Evolutionary conservation across 2,797 vertebrate species (phyloP).

Genomic region (Oryzias dopingdopingensis): DNA sequence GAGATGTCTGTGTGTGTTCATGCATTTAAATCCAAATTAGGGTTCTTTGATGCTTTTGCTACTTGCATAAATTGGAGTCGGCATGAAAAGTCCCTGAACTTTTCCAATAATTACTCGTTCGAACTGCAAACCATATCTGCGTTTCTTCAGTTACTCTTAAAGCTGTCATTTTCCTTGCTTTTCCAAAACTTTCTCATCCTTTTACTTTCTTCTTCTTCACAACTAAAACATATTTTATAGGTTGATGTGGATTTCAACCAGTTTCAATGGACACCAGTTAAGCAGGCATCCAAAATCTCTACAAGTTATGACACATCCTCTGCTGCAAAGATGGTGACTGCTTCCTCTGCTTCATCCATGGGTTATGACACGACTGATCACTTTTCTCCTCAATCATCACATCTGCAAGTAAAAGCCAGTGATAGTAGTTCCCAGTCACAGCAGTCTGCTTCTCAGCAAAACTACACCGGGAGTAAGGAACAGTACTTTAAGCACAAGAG

Average conservation of each 20-base stretch:
- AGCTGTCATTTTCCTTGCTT: constrained; percentile 9
- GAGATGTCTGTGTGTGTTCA: constrained; percentile 9
- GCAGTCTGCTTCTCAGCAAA: constrained; percentile 55
- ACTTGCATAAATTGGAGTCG: neutral
- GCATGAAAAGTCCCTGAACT: neutral
- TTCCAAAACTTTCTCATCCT: constrained; percentile 8
- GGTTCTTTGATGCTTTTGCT: constrained; percentile 1
- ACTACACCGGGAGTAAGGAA: constrained; percentile 70
- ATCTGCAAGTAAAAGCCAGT: constrained; percentile 63
- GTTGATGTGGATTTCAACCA: constrained; percentile 83
- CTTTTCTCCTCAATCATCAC: constrained; percentile 74
- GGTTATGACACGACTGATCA: constrained; percentile 68
- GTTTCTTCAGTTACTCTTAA: constrained; percentile 2
- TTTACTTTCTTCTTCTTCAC: constrained; percentile 52
- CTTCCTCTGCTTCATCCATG: constrained; percentile 50
- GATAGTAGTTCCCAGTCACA: constrained; percentile 66
- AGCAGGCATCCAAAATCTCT: constrained; percentile 70
- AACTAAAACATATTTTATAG: constrained; percentile 64
- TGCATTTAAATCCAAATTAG: constrained; percentile 23
- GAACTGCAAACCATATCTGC: neutral
- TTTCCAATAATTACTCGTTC: neutral
- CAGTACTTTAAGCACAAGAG: constrained; percentile 84
- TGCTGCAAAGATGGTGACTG: constrained; percentile 38
- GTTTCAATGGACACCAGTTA: constrained; percentile 78
- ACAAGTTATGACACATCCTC: constrained; percentile 67